These are phyloP conservation scores for Heliconius congener DNA, from an alignment of 1,140 invertebrate species.

Conservation along the genomic window DNA sequence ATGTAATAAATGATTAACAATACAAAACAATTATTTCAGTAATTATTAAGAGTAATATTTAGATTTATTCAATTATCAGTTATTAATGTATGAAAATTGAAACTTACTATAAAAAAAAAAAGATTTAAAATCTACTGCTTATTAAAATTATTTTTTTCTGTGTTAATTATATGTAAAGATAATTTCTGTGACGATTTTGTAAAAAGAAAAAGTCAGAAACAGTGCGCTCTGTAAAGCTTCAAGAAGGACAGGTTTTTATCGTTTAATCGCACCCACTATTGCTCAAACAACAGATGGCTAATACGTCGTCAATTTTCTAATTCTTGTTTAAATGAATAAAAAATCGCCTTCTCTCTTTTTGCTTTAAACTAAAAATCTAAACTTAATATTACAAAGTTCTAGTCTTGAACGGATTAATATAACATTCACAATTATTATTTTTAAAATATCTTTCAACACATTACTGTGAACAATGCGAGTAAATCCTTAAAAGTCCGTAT, in stretches of 20 bases:
- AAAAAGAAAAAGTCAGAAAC: background rate
- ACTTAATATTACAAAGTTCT: too few relatives aligned
- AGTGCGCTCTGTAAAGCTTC: background rate
- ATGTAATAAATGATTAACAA: background rate
- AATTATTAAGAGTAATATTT: background rate
- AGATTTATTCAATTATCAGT: background rate
- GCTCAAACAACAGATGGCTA: conserved; percentile 3
- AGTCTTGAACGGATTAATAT: background rate
- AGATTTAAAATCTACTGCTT: background rate
- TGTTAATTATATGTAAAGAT: background rate
- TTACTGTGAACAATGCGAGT: background rate
- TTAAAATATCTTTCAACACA: background rate
- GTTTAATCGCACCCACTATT: background rate
- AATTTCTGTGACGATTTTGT: background rate
- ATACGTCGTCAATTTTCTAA: conserved; percentile 7
- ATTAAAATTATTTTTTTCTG: background rate
- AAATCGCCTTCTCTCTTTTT: background rate
- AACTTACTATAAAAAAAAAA: too few relatives aligned
- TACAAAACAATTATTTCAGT: background rate
- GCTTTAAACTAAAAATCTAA: background rate
- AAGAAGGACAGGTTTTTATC: conserved; percentile 12
- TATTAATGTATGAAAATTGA: too few relatives aligned
- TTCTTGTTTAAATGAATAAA: background rate
- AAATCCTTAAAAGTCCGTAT: background rate
- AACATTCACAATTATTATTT: background rate